Evolutionary conservation across 2,888 invertebrate genomes (phyloP).

Genomic region (Blomia tropicalis): DNA sequence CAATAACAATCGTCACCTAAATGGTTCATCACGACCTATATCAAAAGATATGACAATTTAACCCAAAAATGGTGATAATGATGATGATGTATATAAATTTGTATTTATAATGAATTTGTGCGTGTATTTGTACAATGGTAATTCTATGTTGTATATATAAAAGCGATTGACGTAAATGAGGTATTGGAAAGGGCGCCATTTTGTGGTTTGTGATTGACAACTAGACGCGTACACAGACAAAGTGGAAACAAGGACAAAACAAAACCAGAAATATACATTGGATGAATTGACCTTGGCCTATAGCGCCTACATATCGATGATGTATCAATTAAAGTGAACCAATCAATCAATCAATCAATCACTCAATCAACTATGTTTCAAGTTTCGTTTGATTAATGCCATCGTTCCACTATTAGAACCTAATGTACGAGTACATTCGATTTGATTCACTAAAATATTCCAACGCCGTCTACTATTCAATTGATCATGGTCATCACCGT

Average conservation of each 20-base stretch:
- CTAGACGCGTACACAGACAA: too few species aligned
- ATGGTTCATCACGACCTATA: background rate
- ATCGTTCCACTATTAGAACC: background rate
- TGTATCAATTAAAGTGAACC: too few species aligned
- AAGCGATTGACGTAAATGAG: too few species aligned
- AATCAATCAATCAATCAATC: too few species aligned
- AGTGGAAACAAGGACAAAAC: too few species aligned
- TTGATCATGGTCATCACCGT: slow-evolving; percentile 23
- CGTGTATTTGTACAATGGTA: background rate
- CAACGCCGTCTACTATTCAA: slow-evolving; percentile 24
- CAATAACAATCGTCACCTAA: background rate
- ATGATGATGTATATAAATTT: background rate
- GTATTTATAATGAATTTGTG: too few species aligned
- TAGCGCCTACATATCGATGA: too few species aligned
- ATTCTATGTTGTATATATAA: too few species aligned
- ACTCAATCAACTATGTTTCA: background rate
- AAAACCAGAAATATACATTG: too few species aligned
- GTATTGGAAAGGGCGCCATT: too few species aligned
- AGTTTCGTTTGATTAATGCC: background rate
- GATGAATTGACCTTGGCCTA: too few species aligned
- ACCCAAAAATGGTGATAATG: background rate
- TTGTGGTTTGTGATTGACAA: too few species aligned
- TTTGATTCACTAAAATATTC: slow-evolving; percentile 28
- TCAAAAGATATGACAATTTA: slow-evolving; percentile 16
- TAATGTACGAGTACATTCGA: slow-evolving; percentile 26